A percentile compares a stretch with the other conserved stretches of the same genome.
Evolutionary conservation across 2,113 vertebrate genomes (phyloP).

Genomic region (Symphodus melops): DNA sequence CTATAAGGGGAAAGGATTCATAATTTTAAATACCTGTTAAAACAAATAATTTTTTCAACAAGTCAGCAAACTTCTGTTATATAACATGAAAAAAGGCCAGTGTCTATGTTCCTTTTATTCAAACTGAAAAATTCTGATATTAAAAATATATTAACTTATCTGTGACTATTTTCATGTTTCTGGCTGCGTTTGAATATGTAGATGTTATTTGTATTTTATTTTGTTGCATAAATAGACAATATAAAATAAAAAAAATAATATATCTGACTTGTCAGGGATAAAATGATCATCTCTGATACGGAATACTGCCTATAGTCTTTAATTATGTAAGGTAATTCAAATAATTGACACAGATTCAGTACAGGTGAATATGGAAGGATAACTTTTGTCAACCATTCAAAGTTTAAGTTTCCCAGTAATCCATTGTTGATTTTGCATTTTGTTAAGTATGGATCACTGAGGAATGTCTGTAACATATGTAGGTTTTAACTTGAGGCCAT

Average conservation of each 20-base stretch:
- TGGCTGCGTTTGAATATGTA: too few relatives aligned
- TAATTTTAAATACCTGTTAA: constrained; percentile 56
- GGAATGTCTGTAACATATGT: neutral
- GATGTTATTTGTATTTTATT: too few relatives aligned
- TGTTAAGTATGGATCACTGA: neutral
- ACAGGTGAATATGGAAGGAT: too few relatives aligned
- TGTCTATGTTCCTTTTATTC: neutral
- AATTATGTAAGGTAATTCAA: too few relatives aligned
- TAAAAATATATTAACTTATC: too few relatives aligned
- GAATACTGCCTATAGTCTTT: neutral
- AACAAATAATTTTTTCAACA: constrained; percentile 26
- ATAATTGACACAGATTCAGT: too few relatives aligned
- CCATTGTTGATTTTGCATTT: neutral
- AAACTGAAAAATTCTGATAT: neutral
- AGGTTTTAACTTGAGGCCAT: neutral
- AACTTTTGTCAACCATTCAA: too few relatives aligned
- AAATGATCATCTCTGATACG: neutral
- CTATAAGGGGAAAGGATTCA: constrained; percentile 51
- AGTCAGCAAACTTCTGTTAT: constrained; percentile 1
- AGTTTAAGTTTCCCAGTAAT: too few relatives aligned
- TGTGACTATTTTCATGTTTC: too few relatives aligned
- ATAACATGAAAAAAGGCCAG: neutral
- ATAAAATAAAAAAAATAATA: too few relatives aligned
- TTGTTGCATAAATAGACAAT: too few relatives aligned
- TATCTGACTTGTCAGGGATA: neutral